Percentiles rank a stretch among this genome's conserved stretches.
Evolutionary conservation across 1,140 invertebrate species (phyloP).

Genomic region (Ceratosolen solmsi): DNA sequence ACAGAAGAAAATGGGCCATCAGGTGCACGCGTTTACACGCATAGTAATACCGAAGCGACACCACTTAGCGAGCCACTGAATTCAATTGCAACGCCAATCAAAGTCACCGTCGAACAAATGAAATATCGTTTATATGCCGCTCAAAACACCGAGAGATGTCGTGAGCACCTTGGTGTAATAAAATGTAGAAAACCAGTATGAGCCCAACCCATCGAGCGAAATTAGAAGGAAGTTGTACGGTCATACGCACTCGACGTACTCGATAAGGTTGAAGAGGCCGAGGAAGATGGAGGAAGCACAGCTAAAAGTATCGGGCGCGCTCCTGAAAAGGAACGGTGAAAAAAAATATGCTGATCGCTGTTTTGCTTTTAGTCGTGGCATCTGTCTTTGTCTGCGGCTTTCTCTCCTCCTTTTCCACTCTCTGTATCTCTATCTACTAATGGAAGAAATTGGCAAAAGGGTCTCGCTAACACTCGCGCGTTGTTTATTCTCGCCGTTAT

Average conservation of each 20-base stretch:
- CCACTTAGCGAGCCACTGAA: neutral
- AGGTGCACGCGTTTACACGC: neutral
- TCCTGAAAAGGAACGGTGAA: conserved; percentile 36
- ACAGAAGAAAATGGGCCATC: neutral
- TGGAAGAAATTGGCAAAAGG: conserved; percentile 36
- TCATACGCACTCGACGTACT: neutral
- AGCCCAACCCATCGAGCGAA: neutral
- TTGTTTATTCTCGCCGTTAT: conserved; percentile 33
- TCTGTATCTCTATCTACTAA: conserved; percentile 20
- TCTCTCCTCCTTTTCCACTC: conserved; percentile 1
- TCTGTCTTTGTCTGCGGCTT: neutral
- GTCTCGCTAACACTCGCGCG: conserved; percentile 22
- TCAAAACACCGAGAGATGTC: neutral
- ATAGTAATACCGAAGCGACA: too few species aligned
- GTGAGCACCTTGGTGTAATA: neutral
- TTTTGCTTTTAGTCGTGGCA: conserved; percentile 29
- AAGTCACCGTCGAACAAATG: neutral
- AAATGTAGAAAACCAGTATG: neutral
- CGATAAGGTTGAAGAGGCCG: neutral
- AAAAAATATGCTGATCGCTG: conserved; percentile 15
- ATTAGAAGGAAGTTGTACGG: neutral
- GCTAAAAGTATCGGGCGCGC: conserved; percentile 27
- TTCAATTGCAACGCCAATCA: neutral
- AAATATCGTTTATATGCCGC: neutral
- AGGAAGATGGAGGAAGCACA: neutral